Base-by-base conservation (phyloP, 2,888 invertebrate species). In the Podabrus alpinus region DNA sequence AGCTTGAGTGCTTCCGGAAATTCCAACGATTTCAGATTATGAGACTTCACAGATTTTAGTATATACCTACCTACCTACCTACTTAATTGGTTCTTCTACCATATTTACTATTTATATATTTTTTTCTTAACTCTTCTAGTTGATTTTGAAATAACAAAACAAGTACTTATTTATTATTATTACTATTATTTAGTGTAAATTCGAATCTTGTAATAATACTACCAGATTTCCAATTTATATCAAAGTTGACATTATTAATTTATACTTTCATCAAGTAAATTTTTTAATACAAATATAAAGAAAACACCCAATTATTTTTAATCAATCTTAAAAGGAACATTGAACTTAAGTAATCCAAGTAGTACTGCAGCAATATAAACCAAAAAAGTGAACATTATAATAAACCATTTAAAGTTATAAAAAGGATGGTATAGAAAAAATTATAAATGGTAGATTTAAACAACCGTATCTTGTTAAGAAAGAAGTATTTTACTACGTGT, bases 1-100 rank as follows among this genome's bases (percentile, higher is more conserved):
- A 71, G 68, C 67, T 62, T 74, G 71, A 67, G 61, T 71, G 67
- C 24, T 68, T 80, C 81, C 79, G 81, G 81, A 80, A 80, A 80
- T 80, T 73, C 80, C 80, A 77, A 76, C 76, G 78, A 78, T 80
- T 79, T 78, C 73, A 69, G 71, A 72, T 75, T 69, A 45, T 45
- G 45, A 45, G 45, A 45, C 45, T 45, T 45, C 45, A 45, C 45
- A 45, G 45, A 45, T n/a, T 45, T 45, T 45, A 45, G n/a, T 45
- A 45, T 45, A 21, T 7, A 21, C 21, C 21, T 21, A 45, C 45
- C 25, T 24, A 24, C 21, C 45, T 45, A 45, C 45, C 45, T 45
- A 45, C 45, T 45, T 45, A 45, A 45, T n/a, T n/a, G 45, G 9
- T 45, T 45, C 45, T 45, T 45, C 9, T 45, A n/a, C n/a, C 7